These are phyloP conservation scores for Chironex yamaguchii DNA, from an alignment of 30 jellyfish, hydroid and myxozoan species.

Conservation along the genomic window DNA sequence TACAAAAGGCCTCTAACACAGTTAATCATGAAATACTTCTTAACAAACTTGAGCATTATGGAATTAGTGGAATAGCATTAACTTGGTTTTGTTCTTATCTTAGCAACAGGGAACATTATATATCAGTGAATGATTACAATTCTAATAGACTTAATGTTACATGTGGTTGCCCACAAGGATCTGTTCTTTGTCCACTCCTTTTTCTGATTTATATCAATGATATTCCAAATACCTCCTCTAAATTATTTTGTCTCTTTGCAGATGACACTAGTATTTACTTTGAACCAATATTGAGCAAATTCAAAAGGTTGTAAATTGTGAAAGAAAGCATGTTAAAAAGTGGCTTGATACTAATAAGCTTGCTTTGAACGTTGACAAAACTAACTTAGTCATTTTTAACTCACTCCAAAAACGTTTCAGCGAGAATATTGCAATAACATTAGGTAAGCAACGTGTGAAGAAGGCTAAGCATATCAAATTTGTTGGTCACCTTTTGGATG, in stretches of 20 bases:
- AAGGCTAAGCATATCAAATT: conserved; percentile 6
- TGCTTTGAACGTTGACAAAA: conserved; percentile 57
- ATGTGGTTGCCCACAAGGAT: conserved; percentile 31
- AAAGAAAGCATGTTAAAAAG: conserved; percentile 39
- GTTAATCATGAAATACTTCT: neutral
- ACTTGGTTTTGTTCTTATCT: conserved; percentile 13
- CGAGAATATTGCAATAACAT: conserved; percentile 18
- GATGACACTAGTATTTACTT: conserved; percentile 51
- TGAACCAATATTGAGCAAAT: conserved; percentile 30
- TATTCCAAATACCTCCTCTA: conserved; percentile 37
- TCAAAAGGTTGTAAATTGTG: conserved; percentile 49
- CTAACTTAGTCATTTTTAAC: conserved; percentile 48
- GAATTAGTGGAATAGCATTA: conserved; percentile 12
- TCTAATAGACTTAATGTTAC: conserved; percentile 5
- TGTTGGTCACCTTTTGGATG: too few species aligned
- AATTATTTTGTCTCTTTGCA: conserved; percentile 32
- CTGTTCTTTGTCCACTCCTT: too few species aligned
- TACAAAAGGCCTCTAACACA: conserved; percentile 15
- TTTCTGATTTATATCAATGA: conserved; percentile 35
- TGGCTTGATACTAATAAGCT: conserved; percentile 72
- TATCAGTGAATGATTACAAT: conserved; percentile 1
- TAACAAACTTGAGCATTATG: conserved; percentile 4
- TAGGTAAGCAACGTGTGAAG: conserved; percentile 37
- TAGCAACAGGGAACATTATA: conserved; percentile 8
- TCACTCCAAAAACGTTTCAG: conserved; percentile 17